Conservation (phyloP, 2,888 invertebrate species). For the Gymnocheta viridis region DNA sequence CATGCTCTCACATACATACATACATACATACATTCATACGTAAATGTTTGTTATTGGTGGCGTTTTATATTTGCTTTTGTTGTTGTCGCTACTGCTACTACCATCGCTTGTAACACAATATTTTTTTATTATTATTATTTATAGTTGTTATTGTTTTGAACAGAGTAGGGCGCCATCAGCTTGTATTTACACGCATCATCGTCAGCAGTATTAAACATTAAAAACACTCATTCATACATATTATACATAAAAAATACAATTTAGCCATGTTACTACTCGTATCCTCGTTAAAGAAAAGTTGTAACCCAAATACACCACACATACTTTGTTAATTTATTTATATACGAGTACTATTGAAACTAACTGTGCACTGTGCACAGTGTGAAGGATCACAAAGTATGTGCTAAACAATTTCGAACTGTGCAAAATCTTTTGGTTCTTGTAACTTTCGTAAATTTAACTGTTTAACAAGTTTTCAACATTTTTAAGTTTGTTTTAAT, state of each 20-base stretch:
- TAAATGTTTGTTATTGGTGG: conserved; percentile 33
- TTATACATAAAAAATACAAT: background rate
- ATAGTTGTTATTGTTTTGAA: conserved; percentile 21
- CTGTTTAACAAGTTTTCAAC: too few species aligned
- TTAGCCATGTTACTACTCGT: conserved; percentile 11
- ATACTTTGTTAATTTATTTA: background rate
- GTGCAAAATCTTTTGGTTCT: too few species aligned
- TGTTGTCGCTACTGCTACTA: conserved; percentile 1
- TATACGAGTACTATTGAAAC: background rate
- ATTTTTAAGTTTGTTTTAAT: too few species aligned
- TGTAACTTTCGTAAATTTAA: too few species aligned
- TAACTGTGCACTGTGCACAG: background rate
- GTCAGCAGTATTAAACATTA: conserved; percentile 31
- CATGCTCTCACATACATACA: background rate
- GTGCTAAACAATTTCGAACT: too few species aligned
- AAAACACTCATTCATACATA: background rate
- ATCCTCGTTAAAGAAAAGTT: conserved; percentile 22
- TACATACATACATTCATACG: background rate
- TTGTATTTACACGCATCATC: conserved; percentile 16
- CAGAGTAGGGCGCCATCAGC: conserved; percentile 53
- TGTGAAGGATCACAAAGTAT: too few species aligned
- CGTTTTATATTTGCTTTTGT: conserved; percentile 30
- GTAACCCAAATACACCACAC: conserved; percentile 44
- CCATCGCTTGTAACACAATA: background rate
- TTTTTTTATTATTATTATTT: too few species aligned